Percentiles rank a stretch among this genome's conserved stretches.
These are phyloP conservation scores for Papilio demoleus DNA, from an alignment of 2,888 invertebrate genomes.

Conservation along the genomic window DNA sequence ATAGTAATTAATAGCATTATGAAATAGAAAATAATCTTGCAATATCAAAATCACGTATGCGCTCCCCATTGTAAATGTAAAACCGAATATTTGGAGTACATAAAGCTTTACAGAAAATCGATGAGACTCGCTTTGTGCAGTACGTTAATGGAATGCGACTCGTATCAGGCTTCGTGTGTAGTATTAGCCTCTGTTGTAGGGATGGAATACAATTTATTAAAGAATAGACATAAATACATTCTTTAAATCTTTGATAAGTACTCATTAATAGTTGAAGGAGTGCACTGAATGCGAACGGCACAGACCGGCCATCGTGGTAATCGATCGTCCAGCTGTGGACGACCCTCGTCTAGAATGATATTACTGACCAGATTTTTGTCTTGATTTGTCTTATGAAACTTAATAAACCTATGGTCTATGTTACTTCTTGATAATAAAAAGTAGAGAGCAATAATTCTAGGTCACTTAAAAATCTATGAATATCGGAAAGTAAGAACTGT, in stretches of 20 bases:
- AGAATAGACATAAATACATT: background rate
- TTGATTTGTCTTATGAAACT: no score
- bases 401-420: no score
- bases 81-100: slow-evolving; percentile 1
- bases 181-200: background rate
- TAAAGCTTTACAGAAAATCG: slow-evolving; percentile 31
- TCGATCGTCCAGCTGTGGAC: no score
- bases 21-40: slow-evolving; percentile 1
- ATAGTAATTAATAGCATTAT: background rate
- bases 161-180: background rate
- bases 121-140: slow-evolving; percentile 25
- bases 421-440: no score
- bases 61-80: slow-evolving; percentile 18
- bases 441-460: no score
- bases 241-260: background rate
- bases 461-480: no score
- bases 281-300: no score
- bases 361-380: no score
- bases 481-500: no score
- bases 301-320: no score
- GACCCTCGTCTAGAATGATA: no score
- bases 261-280: no score
- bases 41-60: slow-evolving; percentile 17
- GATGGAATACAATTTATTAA: background rate
- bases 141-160: background rate